Conservation (phyloP, 2,888 invertebrate species). For the Melolontha melolontha region DNA sequence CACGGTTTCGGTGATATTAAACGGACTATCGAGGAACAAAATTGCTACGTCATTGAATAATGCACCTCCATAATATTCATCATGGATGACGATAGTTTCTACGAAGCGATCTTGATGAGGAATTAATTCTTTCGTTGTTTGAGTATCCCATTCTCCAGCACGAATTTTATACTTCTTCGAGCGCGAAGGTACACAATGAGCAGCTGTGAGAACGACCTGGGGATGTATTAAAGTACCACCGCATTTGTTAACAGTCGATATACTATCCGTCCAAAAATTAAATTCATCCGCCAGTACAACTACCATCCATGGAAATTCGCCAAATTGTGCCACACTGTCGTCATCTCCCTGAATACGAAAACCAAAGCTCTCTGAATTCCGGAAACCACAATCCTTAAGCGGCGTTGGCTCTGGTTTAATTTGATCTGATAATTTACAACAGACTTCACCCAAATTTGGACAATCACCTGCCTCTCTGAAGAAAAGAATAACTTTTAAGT, state of each 20-base stretch:
- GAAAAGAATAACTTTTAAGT: not conserved
- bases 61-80: conserved; percentile 74
- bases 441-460: conserved; percentile 69
- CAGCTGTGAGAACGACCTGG: conserved; percentile 81
- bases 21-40: conserved; percentile 72
- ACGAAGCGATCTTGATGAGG: conserved; percentile 79
- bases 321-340: conserved; percentile 79
- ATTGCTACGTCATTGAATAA: conserved; percentile 82
- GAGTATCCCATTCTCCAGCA: conserved; percentile 88
- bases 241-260: conserved; percentile 69
- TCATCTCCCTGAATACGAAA: conserved; percentile 68
- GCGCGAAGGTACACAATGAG: conserved; percentile 76
- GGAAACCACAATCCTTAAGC: conserved; percentile 77
- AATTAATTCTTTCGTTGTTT: conserved; percentile 75
- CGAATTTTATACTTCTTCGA: conserved; percentile 66
- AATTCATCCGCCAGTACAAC: conserved; percentile 81
- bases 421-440: conserved; percentile 64
- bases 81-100: conserved; percentile 70
- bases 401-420: conserved; percentile 52
- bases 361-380: conserved; percentile 52
- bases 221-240: conserved; percentile 85
- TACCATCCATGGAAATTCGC: conserved; percentile 88
- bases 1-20: conserved; percentile 75
- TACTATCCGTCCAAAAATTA: conserved; percentile 72
- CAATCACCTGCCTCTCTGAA: conserved; percentile 61